Percentiles rank a stretch among this genome's conserved stretches.
phyloP scores from a whole-genome alignment of 2,797 vertebrate genomes.

The Ctenopoma kingsleyae region DNA sequence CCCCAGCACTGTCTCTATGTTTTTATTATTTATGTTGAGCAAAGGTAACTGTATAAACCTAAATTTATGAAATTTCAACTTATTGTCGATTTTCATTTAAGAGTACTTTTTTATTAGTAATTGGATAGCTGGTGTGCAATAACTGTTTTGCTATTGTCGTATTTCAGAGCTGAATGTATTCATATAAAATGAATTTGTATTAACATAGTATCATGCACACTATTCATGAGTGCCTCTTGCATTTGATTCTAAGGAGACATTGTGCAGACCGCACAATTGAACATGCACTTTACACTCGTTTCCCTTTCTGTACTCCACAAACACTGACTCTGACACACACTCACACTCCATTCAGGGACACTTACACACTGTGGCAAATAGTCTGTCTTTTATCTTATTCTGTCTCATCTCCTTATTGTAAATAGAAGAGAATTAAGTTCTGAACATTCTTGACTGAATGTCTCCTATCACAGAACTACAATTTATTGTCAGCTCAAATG shows the following conservation, averaged over 20 bases:
- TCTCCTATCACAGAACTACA: constrained; percentile 77
- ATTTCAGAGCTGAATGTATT: constrained; percentile 55
- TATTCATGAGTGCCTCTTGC: constrained; percentile 63
- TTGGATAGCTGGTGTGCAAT: constrained; percentile 26
- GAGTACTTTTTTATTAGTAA: constrained; percentile 13
- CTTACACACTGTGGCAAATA: constrained; percentile 72
- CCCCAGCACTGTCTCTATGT: not conserved
- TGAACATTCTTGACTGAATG: constrained; percentile 79
- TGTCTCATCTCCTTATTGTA: constrained; percentile 83
- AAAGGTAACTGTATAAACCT: constrained; percentile 5
- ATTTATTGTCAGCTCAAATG: constrained; percentile 82
- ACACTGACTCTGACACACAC: constrained; percentile 66
- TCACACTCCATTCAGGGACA: constrained; percentile 68
- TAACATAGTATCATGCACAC: constrained; percentile 56
- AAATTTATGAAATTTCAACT: constrained; percentile 15
- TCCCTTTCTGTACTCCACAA: constrained; percentile 59
- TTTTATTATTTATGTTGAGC: not conserved
- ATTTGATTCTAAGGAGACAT: constrained; percentile 73
- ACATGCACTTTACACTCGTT: constrained; percentile 68
- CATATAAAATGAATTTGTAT: constrained; percentile 62
- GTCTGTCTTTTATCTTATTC: constrained; percentile 81
- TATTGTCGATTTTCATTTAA: not conserved
- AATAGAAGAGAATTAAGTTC: constrained; percentile 86
- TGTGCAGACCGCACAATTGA: constrained; percentile 69
- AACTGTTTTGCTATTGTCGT: constrained; percentile 52